Base-by-base conservation (phyloP, 2,113 vertebrate species). In the Columba janthina region DNA sequence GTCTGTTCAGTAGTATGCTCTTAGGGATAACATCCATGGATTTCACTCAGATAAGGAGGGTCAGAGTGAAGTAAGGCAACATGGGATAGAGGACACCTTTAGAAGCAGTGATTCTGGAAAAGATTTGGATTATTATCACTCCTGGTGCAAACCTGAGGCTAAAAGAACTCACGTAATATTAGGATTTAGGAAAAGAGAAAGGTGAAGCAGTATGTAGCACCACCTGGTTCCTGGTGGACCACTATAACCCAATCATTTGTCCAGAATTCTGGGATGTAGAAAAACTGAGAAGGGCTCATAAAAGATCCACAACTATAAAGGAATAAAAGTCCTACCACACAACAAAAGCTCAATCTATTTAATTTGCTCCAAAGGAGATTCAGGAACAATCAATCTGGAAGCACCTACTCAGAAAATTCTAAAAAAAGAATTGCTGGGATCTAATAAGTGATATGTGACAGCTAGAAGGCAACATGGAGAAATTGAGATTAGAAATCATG, bases 341-440 rank as follows among this genome's bases (percentile, higher is more conserved):
- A 83, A 40, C 26, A 62, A 95, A 93, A 88, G 17, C 62, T 80
- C 71, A 24, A 28, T 31, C 72, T 71, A 84, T 78, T 77, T 77
- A 71, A 89, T 60, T 1, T 8, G 18, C 69, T 90, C 64, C 2
- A 2, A 0, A 2, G 76, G 72, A 93, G 36, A 80, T 46, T 64
- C 74, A 40, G 76, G 36, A 95, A 88, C 72, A 88, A 54, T 56
- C 50, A 76, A 38, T 64, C 82, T 80, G 11, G 60, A 90, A 79
- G 34, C 76, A 94, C 36, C 85, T 86, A 88, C 58, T 84, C 21
- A 90, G 71, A 95, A 94, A 80, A 85, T 71, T n/a, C 61, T 22
- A 51, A 38, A 64, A 95, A 75, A 87, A 93, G 92, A 88, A 67
- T 48, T 71, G 38, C 77, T 88, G 60, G 64, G 50, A 91, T 75